Evolutionary conservation across 1,140 invertebrate genomes (phyloP), one percentile per base, ranked within the genome.

Genomic region (Drosophila sp.): DNA sequence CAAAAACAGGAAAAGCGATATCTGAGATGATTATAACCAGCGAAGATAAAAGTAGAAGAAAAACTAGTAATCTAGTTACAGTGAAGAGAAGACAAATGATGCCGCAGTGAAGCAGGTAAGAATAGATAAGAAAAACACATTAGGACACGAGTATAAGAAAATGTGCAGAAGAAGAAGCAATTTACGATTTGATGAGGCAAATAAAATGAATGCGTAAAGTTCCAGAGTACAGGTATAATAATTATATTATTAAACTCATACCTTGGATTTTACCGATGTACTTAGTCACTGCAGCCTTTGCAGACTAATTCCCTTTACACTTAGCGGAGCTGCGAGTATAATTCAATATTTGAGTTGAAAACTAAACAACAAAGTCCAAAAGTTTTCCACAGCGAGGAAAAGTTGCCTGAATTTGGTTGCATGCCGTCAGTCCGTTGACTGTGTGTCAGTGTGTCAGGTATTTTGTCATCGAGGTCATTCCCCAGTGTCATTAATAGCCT

Each of bases 401-500:
- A 56, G 25, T 54, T 64, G 8, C 43, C 9, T 40, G 51, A 48
- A n/a, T 27, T 65, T 13, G 36, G 51, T 56, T 32, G 48, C 50
- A 41, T 63, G 18, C 48, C 41, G 40, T 67, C 45, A 62, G 36
- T 61, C 46, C 0, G 36, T 38, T 4, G 36, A 9, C 11, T 32
- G 9, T n/a, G 21, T 7, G 45, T 25, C 3, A 25, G 45, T 25
- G 18, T 46, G 40, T 74, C 25, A 43, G 7, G 34, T 43, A 11
- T 59, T 41, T 43, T 74, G 57, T 56, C 58, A 50, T 53, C 69
- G 4, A 51, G 70, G 43, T 69, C 40, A 38, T 61, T 61, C 40
- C 74, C 58, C 64, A 72, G 59, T 64, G 65, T 57, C 70, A 75
- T 84, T 84, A 87, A 84, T 87, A 87, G 82, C 73, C 65, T 61